Conservation (phyloP, 2,113 vertebrate species). For the Girardinichthys multiradiatus region DNA sequence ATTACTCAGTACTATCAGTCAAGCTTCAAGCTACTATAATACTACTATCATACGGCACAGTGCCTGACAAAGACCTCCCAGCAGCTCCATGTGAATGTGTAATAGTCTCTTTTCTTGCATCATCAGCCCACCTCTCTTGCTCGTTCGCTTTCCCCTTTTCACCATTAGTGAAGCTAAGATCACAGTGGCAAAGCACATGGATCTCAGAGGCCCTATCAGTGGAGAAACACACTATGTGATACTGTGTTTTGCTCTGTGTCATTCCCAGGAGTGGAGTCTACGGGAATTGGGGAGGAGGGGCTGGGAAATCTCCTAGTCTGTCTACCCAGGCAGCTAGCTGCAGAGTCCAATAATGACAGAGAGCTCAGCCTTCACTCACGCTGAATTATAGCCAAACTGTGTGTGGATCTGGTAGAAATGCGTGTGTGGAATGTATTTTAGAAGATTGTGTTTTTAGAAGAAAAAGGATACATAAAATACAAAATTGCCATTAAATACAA, state of each 20-base stretch:
- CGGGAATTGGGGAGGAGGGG: slow-evolving; percentile 57
- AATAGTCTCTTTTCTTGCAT: slow-evolving; percentile 50
- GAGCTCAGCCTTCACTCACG: slow-evolving; percentile 46
- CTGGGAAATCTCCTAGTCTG: slow-evolving; percentile 52
- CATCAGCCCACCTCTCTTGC: slow-evolving; percentile 35
- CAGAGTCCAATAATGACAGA: slow-evolving; percentile 62
- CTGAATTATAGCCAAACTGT: slow-evolving; percentile 41
- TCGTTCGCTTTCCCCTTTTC: slow-evolving; percentile 36
- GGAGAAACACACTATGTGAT: slow-evolving; percentile 55
- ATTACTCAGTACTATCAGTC: slow-evolving; percentile 44
- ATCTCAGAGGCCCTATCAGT: slow-evolving; percentile 58
- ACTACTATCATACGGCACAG: slow-evolving; percentile 25
- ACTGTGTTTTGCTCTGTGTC: slow-evolving; percentile 43
- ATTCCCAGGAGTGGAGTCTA: slow-evolving; percentile 49
- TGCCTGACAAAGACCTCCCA: slow-evolving; percentile 27
- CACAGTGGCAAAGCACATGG: slow-evolving; percentile 36
- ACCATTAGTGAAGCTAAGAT: slow-evolving; percentile 50
- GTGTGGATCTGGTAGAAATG: not conserved
- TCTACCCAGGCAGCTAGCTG: slow-evolving; percentile 34
- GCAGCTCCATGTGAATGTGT: slow-evolving; percentile 28
- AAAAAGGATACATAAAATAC: too few relatives aligned
- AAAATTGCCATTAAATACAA: too few relatives aligned
- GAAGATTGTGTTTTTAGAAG: not conserved
- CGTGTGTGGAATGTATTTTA: slow-evolving; percentile 7
- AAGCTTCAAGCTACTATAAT: slow-evolving; percentile 22